Conservation (phyloP, 30 jellyfish, hydroid and myxozoan genomes). For the Sanderia malayensis region DNA sequence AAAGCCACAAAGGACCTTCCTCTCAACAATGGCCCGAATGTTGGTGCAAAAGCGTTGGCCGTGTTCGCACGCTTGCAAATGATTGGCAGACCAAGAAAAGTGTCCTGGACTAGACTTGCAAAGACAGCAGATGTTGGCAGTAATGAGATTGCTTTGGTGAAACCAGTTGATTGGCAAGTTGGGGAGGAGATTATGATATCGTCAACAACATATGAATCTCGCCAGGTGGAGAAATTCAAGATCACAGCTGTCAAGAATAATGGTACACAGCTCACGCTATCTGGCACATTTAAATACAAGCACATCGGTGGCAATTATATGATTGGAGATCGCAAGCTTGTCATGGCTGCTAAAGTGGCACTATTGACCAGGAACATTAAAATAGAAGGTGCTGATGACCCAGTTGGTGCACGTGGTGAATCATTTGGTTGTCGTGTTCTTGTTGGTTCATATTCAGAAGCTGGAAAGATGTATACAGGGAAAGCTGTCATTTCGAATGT, state of each 20-base stretch:
- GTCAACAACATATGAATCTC: slow-evolving; percentile 74
- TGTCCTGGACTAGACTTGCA: slow-evolving; percentile 78
- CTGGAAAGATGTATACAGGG: slow-evolving; percentile 60
- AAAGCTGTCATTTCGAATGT: slow-evolving; percentile 78
- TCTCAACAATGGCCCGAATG: slow-evolving; percentile 68
- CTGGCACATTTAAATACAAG: slow-evolving; percentile 41
- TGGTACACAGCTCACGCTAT: slow-evolving; percentile 40
- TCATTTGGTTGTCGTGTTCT: slow-evolving; percentile 94
- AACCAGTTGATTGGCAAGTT: slow-evolving; percentile 77
- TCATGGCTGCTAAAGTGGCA: slow-evolving; percentile 94
- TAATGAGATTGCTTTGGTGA: slow-evolving; percentile 33
- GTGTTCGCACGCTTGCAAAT: slow-evolving; percentile 68
- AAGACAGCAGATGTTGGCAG: slow-evolving; percentile 47
- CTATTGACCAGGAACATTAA: slow-evolving; percentile 75
- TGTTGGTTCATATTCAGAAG: slow-evolving; percentile 72
- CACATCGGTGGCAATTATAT: slow-evolving; percentile 75
- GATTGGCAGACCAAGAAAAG: slow-evolving; percentile 72
- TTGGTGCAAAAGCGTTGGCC: slow-evolving; percentile 91
- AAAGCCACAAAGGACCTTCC: slow-evolving; percentile 75
- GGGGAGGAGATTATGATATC: slow-evolving; percentile 82
- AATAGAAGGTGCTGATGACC: slow-evolving; percentile 84
- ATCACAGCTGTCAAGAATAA: slow-evolving; percentile 44
- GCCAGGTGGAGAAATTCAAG: slow-evolving; percentile 73
- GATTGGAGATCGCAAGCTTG: slow-evolving; percentile 32
- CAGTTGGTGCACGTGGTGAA: slow-evolving; percentile 72